Base-by-base conservation (phyloP, 2,888 invertebrate species). In the Clanis bilineata region DNA sequence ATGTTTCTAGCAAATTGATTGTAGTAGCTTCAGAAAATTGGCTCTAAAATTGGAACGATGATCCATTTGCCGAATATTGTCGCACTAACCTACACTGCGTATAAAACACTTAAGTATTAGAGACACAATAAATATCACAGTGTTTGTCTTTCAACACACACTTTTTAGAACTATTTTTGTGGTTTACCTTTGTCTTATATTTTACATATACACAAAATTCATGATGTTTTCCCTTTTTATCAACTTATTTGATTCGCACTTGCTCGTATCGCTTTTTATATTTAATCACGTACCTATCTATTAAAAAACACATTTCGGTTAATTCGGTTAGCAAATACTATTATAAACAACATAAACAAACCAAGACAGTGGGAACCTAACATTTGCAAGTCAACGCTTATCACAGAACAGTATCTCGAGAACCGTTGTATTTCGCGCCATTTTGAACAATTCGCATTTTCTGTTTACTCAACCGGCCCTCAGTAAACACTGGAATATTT, bases 401-500 rank as follows among this genome's bases (percentile, higher is more conserved):
- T 58, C 47, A 51, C 25, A 7, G 23, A 64, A 64, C 43, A 51
- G 51, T 18, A 28, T 51, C 28, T 51, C 32, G 9, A 32, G 18
- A 51, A 51, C 28, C 10, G 45, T 28, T 59, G 64, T 62, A 64
- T 67, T 64, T 60, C 59, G 60, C 44, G 60, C 62, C 62, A 61
- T 71, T 72, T 18, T 73, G 67, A 74, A 71, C 75, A 71, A 72
- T 74, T 28, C 68, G 69, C 72, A 66, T 70, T 76, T 75, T 73
- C 66, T 82, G 80, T 85, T 83, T 80, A 80, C 80, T 68, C 73
- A 73, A 63, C 62, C 69, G 74, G 69, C 76, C 67, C 71, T 77
- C 73, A 59, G 66, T 71, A 81, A 82, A 85, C 81, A 85, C 78
- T 72, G 72, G 74, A 80, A 79, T 85, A 84, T 85, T 87, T 82